phyloP scores from a whole-genome alignment of 2,888 invertebrate genomes.

The Tiliacea citrago region DNA sequence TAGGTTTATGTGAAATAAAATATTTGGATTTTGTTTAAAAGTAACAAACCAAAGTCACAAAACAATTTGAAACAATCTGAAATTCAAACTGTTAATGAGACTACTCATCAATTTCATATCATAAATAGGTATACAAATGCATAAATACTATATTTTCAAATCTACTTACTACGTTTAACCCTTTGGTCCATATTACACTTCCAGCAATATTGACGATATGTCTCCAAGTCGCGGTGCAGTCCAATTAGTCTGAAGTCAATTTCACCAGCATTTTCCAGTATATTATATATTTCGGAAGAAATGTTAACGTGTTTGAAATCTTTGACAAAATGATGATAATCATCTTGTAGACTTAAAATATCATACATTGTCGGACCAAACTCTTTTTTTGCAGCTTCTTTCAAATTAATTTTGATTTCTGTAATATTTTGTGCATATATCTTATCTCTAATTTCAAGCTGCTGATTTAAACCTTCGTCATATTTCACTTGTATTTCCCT shows the following conservation, averaged over 20 bases:
- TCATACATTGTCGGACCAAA: slow-evolving; percentile 75
- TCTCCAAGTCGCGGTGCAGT: slow-evolving; percentile 57
- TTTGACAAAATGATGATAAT: slow-evolving; percentile 68
- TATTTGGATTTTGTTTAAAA: not conserved
- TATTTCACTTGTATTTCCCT: slow-evolving; percentile 35
- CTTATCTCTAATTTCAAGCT: slow-evolving; percentile 40
- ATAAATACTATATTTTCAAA: not conserved
- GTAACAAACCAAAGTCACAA: not conserved
- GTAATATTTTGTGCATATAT: slow-evolving; percentile 53
- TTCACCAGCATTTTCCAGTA: slow-evolving; percentile 29
- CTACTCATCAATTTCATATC: not conserved
- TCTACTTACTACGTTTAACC: slow-evolving; percentile 31
- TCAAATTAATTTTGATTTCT: slow-evolving; percentile 63
- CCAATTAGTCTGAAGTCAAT: slow-evolving; percentile 35
- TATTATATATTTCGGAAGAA: slow-evolving; percentile 1
- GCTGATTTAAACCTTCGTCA: not conserved
- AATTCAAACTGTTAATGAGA: slow-evolving; percentile 1
- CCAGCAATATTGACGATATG: slow-evolving; percentile 68
- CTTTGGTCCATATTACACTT: slow-evolving; percentile 48
- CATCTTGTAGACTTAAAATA: slow-evolving; percentile 72
- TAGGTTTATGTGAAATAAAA: no score
- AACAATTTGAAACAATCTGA: not conserved
- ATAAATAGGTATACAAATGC: not conserved
- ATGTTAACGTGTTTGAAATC: slow-evolving; percentile 38
- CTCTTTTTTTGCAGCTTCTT: slow-evolving; percentile 66